A percentile compares a stretch with the other conserved stretches of the same genome.
phyloP scores from a whole-genome alignment of 2,797 vertebrate species.

The Chelidonichthys spinosus region DNA sequence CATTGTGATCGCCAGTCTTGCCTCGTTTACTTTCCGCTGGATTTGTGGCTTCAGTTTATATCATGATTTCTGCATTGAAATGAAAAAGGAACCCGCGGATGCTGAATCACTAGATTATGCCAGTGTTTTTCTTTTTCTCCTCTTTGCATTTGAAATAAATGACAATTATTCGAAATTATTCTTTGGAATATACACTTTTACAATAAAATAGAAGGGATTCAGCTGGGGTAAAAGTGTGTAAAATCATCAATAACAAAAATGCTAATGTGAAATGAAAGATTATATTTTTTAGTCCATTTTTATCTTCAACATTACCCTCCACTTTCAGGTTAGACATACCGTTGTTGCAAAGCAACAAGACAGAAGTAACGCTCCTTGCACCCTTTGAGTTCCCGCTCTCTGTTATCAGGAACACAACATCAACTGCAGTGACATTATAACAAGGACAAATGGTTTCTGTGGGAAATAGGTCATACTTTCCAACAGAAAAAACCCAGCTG shows the following conservation, averaged over 20 bases:
- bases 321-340: slow-evolving; percentile 58
- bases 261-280: slow-evolving; percentile 13
- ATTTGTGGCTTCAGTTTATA: slow-evolving; percentile 64
- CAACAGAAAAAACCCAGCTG: slow-evolving; percentile 47
- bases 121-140: slow-evolving; percentile 43
- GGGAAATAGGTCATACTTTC: slow-evolving; percentile 37
- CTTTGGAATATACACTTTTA: slow-evolving; percentile 31
- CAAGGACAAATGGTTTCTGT: slow-evolving; percentile 31
- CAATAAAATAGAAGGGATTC: slow-evolving; percentile 19
- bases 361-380: slow-evolving; percentile 53
- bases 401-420: slow-evolving; percentile 55
- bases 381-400: slow-evolving; percentile 52
- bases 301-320: slow-evolving; percentile 40
- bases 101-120: slow-evolving; percentile 62
- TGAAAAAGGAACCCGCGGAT: slow-evolving; percentile 57
- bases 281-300: slow-evolving; percentile 40
- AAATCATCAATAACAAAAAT: slow-evolving; percentile 7
- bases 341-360: slow-evolving; percentile 79
- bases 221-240: slow-evolving; percentile 10
- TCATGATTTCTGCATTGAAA: slow-evolving; percentile 65
- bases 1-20: slow-evolving; percentile 75
- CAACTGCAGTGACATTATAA: slow-evolving; percentile 35
- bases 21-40: slow-evolving; percentile 69
- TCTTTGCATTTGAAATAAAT: slow-evolving; percentile 48
- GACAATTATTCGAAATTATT: slow-evolving; percentile 32